These are phyloP conservation scores for Chaetodon trifascialis DNA, from an alignment of 2,113 vertebrate genomes.

Conservation along the genomic window DNA sequence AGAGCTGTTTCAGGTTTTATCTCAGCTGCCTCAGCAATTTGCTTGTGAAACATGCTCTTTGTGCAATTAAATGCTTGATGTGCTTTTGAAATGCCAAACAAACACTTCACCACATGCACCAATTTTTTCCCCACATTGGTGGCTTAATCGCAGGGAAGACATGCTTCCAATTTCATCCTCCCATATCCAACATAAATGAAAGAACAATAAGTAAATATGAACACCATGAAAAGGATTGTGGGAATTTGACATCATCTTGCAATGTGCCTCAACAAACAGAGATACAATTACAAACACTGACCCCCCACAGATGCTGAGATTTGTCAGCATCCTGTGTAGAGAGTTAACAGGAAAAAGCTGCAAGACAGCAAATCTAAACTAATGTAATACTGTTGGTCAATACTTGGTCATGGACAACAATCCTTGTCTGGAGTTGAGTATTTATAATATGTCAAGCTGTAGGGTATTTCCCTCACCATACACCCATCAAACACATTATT, in stretches of 20 bases:
- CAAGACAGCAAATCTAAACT: background rate
- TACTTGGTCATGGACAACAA: background rate
- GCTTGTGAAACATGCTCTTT: background rate
- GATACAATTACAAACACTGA: background rate
- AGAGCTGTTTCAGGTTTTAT: background rate
- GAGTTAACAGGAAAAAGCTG: background rate
- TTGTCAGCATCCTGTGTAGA: background rate
- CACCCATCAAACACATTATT: background rate
- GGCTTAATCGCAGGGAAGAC: background rate
- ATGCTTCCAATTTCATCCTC: background rate
- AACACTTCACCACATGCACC: background rate
- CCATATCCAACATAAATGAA: background rate
- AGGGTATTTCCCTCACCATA: background rate
- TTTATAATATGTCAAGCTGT: background rate
- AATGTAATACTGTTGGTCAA: background rate
- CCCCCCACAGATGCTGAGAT: background rate
- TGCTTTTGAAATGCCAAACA: constrained; percentile 4
- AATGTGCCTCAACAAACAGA: background rate
- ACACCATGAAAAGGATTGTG: background rate
- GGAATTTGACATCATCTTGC: background rate
- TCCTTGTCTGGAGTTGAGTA: background rate
- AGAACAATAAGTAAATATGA: background rate
- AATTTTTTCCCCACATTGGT: background rate
- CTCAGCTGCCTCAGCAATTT: background rate
- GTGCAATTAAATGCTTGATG: background rate